Percentiles rank a stretch among this genome's conserved stretches.
Conservation (phyloP, 1,140 invertebrate genomes). For the Drosophila virilis region DNA sequence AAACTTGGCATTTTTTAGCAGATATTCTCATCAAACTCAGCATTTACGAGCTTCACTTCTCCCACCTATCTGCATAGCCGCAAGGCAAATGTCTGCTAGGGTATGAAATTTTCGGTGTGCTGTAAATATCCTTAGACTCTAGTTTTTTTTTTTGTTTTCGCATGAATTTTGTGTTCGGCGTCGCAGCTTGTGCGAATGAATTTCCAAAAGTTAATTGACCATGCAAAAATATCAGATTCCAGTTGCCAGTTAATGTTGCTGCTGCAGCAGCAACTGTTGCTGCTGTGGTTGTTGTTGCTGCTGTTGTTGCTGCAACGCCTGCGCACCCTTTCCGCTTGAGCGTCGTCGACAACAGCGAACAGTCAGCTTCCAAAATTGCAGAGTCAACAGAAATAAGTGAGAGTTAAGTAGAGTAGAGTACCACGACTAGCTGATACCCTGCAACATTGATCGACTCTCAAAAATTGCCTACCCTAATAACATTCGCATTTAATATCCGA, state of each 20-base stretch:
- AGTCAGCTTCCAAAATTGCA: conserved; percentile 49
- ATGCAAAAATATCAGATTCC: conserved; percentile 77
- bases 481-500: too few species aligned
- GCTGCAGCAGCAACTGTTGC: conserved; percentile 28
- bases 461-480: too few species aligned
- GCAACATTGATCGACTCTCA: neutral
- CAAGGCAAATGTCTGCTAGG: too few species aligned
- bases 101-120: too few species aligned
- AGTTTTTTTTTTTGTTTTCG: conserved; percentile 11
- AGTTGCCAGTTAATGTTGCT: conserved; percentile 30
- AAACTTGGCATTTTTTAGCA: too few species aligned
- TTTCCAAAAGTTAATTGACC: conserved; percentile 73
- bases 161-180: conserved; percentile 47
- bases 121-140: too few species aligned
- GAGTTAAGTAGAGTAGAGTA: neutral
- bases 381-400: conserved; percentile 46
- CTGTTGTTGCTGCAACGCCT: conserved; percentile 25
- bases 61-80: too few species aligned
- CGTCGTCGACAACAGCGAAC: conserved; percentile 1
- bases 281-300: conserved; percentile 11
- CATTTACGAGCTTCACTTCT: too few species aligned
- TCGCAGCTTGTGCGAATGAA: conserved; percentile 39
- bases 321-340: conserved; percentile 38
- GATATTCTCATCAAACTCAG: too few species aligned
- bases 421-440: neutral